Conservation (phyloP, 53 echinoderm and acorn worm genomes). For the Zoroaster sp. region DNA sequence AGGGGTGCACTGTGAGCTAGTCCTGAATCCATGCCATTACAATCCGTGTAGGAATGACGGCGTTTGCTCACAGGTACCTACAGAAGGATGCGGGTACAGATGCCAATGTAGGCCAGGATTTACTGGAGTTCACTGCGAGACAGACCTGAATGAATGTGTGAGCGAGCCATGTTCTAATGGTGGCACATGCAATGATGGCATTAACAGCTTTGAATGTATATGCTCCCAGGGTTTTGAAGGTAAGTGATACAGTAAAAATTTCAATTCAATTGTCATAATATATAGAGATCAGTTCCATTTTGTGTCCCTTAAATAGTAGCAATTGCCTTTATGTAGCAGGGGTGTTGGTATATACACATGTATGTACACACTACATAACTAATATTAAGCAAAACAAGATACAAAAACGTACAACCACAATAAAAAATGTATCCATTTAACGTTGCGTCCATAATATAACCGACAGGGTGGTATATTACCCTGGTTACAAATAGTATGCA, state of each 20-base stretch:
- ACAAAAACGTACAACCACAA: too few species aligned
- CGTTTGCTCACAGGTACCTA: not conserved
- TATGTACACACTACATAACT: not conserved
- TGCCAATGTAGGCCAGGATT: constrained; percentile 57
- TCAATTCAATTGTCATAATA: not conserved
- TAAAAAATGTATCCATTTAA: too few species aligned
- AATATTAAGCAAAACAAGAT: too few species aligned
- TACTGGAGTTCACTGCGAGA: constrained; percentile 48
- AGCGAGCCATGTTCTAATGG: constrained; percentile 61
- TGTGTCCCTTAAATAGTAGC: not conserved
- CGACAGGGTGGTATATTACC: too few species aligned
- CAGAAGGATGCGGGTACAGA: constrained; percentile 20
- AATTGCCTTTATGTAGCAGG: not conserved
- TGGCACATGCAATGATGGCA: constrained; percentile 48
- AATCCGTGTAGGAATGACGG: constrained; percentile 52
- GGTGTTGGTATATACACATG: not conserved
- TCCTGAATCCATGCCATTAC: not conserved
- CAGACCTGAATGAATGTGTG: constrained; percentile 54
- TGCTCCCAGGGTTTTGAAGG: constrained; percentile 50
- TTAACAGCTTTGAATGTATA: constrained; percentile 41
- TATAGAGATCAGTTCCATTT: not conserved
- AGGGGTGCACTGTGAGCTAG: constrained; percentile 67
- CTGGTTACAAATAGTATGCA: too few species aligned
- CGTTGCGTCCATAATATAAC: too few species aligned
- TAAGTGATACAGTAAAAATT: not conserved